Evolutionary conservation across 2,797 vertebrate genomes (phyloP), one percentile per base, ranked within the genome.

Genomic region (Tinamus major): DNA sequence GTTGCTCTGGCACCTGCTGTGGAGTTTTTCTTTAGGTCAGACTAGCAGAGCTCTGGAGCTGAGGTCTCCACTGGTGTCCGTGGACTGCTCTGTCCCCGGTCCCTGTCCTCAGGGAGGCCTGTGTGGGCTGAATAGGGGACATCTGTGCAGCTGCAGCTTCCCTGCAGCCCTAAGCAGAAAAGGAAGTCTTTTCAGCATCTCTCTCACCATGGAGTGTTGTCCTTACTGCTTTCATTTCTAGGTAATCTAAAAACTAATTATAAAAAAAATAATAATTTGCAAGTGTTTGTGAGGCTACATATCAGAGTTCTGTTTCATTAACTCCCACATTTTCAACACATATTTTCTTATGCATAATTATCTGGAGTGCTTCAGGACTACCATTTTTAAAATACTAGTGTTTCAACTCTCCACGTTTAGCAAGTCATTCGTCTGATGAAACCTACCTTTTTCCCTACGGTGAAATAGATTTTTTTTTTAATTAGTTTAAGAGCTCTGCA

Each of bases 201-300:
- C 85, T 91, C 46, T 89, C 82, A 35, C 51, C 88, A 78, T 81
- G 0, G 0, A 53, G 64, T 74, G 63, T 79, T 81, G 89, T 91
- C 85, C 87, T 94, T 87, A 76, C 48, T 83, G 51, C n/a, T 95
- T 96, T 90, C 67, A 49, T 93, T 96, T 80, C 77, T 87, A 96
- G 91, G 80, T 96, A 91, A 96, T 92, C 94, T 90, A 90, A 95
- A 95, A 96, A 46, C 92, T 88, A 96, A 95, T 95, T 94, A 93
- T 90, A 56, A 70, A 58, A 75, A 64, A 81, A 56, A 44, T 81
- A 81, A 94, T 85, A 85, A 87, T 87, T 89, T 92, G 85, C 71
- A 74, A 95, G 78, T 90, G 75, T 87, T 92, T 93, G 68, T 53
- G 49, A 84, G 76, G 58, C 93, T 91, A 89, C 87, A 41, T 84